Conservation (phyloP, 2,888 invertebrate genomes). For the Megaustenia siamemsis region DNA sequence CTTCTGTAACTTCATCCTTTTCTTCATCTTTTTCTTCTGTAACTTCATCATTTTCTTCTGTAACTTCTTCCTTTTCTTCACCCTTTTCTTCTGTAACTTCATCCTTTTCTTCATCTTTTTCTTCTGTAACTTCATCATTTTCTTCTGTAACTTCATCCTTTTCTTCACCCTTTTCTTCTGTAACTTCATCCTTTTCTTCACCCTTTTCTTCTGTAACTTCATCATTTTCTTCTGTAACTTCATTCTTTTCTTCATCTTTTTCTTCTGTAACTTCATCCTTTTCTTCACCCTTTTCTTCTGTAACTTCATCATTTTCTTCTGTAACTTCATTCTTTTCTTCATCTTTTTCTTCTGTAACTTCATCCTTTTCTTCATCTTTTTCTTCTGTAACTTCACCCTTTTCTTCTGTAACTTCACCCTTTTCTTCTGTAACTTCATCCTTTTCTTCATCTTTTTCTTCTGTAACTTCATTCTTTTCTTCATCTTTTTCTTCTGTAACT, state of each 20-base stretch:
- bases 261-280: too few species aligned
- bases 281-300: neutral
- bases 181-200: neutral
- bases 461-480: neutral
- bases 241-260: too few species aligned
- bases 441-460: neutral
- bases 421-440: neutral
- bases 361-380: neutral
- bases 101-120: neutral
- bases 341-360: too few species aligned
- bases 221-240: neutral
- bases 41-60: neutral
- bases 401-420: neutral
- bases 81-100: neutral
- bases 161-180: too few species aligned
- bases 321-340: neutral
- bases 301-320: neutral
- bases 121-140: neutral
- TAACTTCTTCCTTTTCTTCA: neutral
- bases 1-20: neutral
- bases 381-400: neutral
- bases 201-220: neutral
- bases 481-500: neutral
- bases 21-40: neutral
- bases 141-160: neutral